Evolutionary conservation across 2,888 invertebrate species (phyloP).

Genomic region (Argynnis bischoffii): DNA sequence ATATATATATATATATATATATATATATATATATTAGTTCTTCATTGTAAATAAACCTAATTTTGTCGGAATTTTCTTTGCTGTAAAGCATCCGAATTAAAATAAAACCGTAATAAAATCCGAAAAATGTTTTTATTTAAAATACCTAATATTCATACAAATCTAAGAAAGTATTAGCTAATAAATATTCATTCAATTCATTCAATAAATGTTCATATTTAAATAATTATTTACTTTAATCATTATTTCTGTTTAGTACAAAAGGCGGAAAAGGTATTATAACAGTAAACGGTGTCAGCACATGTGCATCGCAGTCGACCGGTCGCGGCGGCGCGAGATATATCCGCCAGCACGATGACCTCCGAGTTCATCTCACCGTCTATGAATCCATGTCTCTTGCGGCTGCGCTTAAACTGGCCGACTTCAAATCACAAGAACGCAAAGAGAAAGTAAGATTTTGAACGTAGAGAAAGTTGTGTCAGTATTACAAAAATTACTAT

Average conservation of each 20-base stretch:
- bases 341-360: constrained; percentile 92
- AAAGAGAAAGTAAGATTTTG: constrained; percentile 83
- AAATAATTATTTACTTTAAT: neutral
- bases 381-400: constrained; percentile 92
- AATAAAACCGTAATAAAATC: no score
- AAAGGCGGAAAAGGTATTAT: constrained; percentile 88
- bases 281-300: constrained; percentile 84
- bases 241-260: constrained; percentile 70
- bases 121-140: no score
- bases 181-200: neutral
- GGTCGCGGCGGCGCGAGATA: constrained; percentile 89
- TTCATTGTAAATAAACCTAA: neutral
- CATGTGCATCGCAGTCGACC: constrained; percentile 84
- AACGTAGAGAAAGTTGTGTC: constrained; percentile 30
- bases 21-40: no score
- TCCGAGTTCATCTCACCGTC: constrained; percentile 89
- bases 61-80: no score
- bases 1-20: no score
- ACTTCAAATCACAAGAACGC: constrained; percentile 85
- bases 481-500: constrained; percentile 6
- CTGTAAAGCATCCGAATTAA: no score
- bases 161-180: neutral
- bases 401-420: constrained; percentile 91
- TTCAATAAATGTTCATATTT: no score
- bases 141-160: no score